Evolutionary conservation across 1,140 invertebrate genomes (phyloP), one percentile per base, ranked within the genome.

Genomic region (Drosophila erecta): DNA sequence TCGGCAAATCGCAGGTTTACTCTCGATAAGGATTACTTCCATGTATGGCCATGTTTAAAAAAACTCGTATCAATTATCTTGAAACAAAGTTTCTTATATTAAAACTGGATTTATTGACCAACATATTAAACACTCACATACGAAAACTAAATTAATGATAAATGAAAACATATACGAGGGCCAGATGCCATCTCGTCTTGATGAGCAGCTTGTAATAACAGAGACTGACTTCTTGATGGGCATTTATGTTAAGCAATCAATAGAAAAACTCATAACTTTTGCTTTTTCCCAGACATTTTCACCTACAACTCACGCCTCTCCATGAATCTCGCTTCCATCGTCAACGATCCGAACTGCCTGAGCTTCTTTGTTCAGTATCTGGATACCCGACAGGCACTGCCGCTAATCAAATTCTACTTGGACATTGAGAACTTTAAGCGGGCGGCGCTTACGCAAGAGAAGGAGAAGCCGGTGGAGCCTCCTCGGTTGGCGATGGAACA

Each of bases 341-440:
- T 97, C 1, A 90, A 93, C 17, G 96, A 96, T 79, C 95, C 95
- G 77, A 93, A 94, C 86, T 95, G 95, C n/a, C 87, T 96, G 7
- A 93, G 94, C 7, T 96, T 95, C 80, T 96, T 96, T 80, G 94
- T 96, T 33, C 95, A 96, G 70, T 96, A 94, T 90, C 93, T 96
- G 93, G 95, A 96, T 33, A 93, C 94, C 0, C 92, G 93, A 24
- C 94, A 94, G 66, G 93, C 91, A 2, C 81, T 94, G 14, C 73
- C 93, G 2, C 92, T 95, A 8, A 94, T 96, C 2, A 94, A 95
- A 86, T 96, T 96, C 90, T 96, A 95, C 94, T 83, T 96, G 58
- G 96, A 96, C 89, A 94, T 95, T 14, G 95, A 96, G 72, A 95
- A 95, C 81, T 94, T 96, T 27, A 92, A 91, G 53, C 71, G 81